phyloP scores from a whole-genome alignment of 2,888 invertebrate species.

The Ochlodes sylvanus region DNA sequence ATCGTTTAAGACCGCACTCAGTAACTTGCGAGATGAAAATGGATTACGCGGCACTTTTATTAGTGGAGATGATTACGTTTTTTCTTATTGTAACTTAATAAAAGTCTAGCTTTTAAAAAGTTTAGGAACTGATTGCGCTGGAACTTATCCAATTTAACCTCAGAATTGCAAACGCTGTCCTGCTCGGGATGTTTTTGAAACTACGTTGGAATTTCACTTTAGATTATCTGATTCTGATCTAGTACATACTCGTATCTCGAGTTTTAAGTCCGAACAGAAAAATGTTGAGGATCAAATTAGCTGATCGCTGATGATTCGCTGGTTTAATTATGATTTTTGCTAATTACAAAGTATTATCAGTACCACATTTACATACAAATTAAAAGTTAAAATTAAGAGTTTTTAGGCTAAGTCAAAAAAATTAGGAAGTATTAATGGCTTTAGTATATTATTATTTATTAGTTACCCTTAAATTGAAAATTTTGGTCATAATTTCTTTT shows the following conservation, averaged over 20 bases:
- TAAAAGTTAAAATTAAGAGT: too few relatives aligned
- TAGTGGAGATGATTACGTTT: slow-evolving; percentile 36
- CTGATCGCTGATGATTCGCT: too few relatives aligned
- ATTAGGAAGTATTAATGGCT: too few relatives aligned
- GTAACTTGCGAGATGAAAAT: slow-evolving; percentile 48
- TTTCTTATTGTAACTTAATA: slow-evolving; percentile 20
- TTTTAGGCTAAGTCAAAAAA: too few relatives aligned
- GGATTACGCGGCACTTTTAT: slow-evolving; percentile 49
- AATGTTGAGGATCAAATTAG: too few relatives aligned
- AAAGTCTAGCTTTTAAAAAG: slow-evolving; percentile 25
- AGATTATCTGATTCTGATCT: slow-evolving; percentile 13
- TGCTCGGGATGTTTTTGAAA: slow-evolving; percentile 8
- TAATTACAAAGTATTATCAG: too few relatives aligned
- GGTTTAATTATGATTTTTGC: too few relatives aligned
- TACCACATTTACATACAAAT: too few relatives aligned
- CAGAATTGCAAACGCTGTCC: slow-evolving; percentile 16
- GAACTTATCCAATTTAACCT: slow-evolving; percentile 31
- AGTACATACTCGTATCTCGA: neutral
- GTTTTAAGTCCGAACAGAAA: neutral
- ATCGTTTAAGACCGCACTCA: slow-evolving; percentile 53
- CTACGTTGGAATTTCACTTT: slow-evolving; percentile 2
- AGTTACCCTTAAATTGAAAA: too few relatives aligned
- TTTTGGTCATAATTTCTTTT: too few relatives aligned
- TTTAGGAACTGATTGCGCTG: slow-evolving; percentile 22
- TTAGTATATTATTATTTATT: too few relatives aligned